Evolutionary conservation across 1,140 invertebrate species (phyloP).

Genomic region (Rhagoletis pomonella): DNA sequence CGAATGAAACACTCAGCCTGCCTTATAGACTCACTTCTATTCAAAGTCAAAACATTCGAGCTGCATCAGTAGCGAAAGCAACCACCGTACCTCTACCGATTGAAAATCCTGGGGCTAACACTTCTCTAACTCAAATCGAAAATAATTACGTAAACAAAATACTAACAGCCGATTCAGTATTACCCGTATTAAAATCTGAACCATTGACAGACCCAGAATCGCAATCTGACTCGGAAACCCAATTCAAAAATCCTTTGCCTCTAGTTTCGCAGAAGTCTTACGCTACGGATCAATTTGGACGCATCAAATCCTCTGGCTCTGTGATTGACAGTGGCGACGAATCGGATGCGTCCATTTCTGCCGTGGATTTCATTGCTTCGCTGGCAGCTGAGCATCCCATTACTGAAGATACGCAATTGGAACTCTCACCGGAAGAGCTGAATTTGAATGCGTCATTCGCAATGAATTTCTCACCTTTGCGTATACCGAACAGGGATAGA

Average conservation of each 20-base stretch:
- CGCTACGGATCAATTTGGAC: background rate
- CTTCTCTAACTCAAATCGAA: background rate
- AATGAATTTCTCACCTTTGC: constrained; percentile 55
- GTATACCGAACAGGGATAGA: constrained; percentile 29
- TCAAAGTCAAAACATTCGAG: background rate
- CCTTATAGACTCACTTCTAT: too few relatives aligned
- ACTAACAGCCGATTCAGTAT: background rate
- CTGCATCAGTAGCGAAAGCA: background rate
- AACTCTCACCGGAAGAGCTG: constrained; percentile 67
- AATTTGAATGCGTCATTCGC: constrained; percentile 63
- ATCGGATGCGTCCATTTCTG: constrained; percentile 58
- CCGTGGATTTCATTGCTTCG: constrained; percentile 68
- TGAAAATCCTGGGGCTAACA: background rate
- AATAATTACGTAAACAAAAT: background rate
- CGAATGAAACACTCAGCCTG: too few relatives aligned
- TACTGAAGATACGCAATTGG: constrained; percentile 59
- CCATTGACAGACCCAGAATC: background rate
- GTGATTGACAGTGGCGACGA: constrained; percentile 46
- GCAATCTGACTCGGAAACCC: background rate
- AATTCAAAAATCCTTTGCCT: constrained; percentile 41
- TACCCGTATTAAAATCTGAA: background rate
- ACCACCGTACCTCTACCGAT: background rate
- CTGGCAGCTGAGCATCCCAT: constrained; percentile 59
- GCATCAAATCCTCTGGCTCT: constrained; percentile 11
- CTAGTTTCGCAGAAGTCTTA: background rate